Evolutionary conservation across 1,140 invertebrate species (phyloP).

Genomic region (Tetramorium simillimum): DNA sequence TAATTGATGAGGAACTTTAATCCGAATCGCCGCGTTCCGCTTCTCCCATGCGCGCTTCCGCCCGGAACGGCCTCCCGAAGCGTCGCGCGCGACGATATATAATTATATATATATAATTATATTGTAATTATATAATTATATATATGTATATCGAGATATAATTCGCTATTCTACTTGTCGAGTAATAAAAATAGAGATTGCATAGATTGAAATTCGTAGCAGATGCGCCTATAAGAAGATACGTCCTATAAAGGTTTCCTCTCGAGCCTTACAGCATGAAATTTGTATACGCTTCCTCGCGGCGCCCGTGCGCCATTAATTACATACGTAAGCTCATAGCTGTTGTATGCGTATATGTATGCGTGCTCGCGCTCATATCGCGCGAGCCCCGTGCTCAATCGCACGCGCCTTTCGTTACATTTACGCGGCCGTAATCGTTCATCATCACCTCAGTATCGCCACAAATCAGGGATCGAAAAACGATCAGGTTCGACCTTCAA

Average conservation of each 20-base stretch:
- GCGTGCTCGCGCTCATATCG: not conserved
- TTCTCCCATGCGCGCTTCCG: not conserved
- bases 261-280: constrained; percentile 69
- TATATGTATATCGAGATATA: constrained; percentile 69
- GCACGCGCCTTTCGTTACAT: constrained; percentile 6
- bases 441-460: constrained; percentile 1
- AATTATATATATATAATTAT: constrained; percentile 60
- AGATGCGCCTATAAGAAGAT: constrained; percentile 83
- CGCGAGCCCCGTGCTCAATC: not conserved
- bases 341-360: constrained; percentile 19
- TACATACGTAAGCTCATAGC: not conserved
- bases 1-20: constrained; percentile 56
- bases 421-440: constrained; percentile 16
- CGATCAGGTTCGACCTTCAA: not conserved
- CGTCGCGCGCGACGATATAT: constrained; percentile 34
- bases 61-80: constrained; percentile 28
- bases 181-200: constrained; percentile 86
- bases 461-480: not conserved
- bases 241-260: constrained; percentile 75
- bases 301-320: constrained; percentile 12
- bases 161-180: constrained; percentile 77
- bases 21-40: constrained; percentile 15
- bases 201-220: constrained; percentile 84
- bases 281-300: constrained; percentile 55
- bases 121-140: constrained; percentile 3